phyloP scores from a whole-genome alignment of 2,888 invertebrate species.

The Penaeus monodon region DNA sequence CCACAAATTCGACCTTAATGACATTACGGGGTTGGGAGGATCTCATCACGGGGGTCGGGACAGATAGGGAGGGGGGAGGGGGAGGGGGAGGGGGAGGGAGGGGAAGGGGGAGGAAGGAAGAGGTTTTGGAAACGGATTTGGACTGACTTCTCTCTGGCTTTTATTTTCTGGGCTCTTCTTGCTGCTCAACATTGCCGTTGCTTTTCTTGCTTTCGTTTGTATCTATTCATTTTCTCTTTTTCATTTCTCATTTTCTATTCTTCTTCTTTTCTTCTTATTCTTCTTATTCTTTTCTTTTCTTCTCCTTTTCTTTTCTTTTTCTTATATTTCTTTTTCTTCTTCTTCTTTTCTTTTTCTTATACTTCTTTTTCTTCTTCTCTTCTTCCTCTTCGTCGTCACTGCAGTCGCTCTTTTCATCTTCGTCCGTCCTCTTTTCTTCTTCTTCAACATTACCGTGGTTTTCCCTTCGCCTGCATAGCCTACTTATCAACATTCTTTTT shows the following conservation, averaged over 20 bases:
- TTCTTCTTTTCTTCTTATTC: neutral
- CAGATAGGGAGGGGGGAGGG: no score
- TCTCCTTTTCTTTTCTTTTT: no score
- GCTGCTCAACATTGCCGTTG: neutral
- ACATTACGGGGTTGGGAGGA: no score
- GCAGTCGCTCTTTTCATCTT: neutral
- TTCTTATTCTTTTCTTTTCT: neutral
- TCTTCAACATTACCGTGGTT: neutral
- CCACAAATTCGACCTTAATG: no score
- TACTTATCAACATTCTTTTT: neutral
- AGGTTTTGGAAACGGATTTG: no score
- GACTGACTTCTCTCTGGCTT: no score
- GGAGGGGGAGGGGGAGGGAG: no score
- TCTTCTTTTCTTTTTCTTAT: neutral
- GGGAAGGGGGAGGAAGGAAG: no score
- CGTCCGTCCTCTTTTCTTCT: neutral
- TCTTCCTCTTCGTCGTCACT: neutral
- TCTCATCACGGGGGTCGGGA: no score
- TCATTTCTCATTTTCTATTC: neutral
- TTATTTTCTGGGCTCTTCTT: constrained; percentile 4
- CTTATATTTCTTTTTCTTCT: neutral
- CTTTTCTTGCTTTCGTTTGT: neutral
- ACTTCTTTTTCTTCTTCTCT: neutral
- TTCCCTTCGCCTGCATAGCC: neutral
- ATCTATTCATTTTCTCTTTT: neutral